Evolutionary conservation across 2,797 vertebrate genomes (phyloP), one percentile per base, ranked within the genome.

Genomic region (Melanotaenia boesemani): DNA sequence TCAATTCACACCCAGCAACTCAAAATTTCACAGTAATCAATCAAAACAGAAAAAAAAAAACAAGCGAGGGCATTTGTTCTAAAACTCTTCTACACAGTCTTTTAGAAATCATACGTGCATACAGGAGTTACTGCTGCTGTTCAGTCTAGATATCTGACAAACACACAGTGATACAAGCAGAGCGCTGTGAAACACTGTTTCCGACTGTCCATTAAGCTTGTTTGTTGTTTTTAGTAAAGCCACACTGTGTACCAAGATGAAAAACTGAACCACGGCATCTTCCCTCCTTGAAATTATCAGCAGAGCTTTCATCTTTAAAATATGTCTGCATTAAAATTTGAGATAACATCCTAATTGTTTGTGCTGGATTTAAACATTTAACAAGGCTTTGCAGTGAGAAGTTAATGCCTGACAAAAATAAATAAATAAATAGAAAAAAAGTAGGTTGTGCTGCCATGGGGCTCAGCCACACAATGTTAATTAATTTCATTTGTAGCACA

Each of bases 401-500:
- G 90, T 88, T 91, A 88, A 88, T 70, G 67, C 67, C 73, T 75
- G 15, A 13, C 30, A 64, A 67, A 54, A 87, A 76, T n/a, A 8
- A n/a, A 48, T 20, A n/a, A n/a, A 48, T 48, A 48, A 48, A 48
- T 12, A n/a, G 83, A 86, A 81, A 84, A 81, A 89, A 85, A 55
- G 67, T 79, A 77, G 79, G 80, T 72, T 71, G 76, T 55, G 71
- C 65, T 70, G 85, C 78, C 86, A 79, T 69, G 69, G 83, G 91
- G 89, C 78, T 79, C 68, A 84, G 81, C 84, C 70, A 76, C 83
- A 79, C 70, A 71, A 79, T 81, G 76, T 85, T 92, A 92, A 93
- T 94, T 92, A 88, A 93, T 92, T 91, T 84, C 80, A 88, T 85
- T 86, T 89, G 88, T 69, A 89, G 82, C 71, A 62, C 77, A 83